Base-by-base conservation (phyloP, 2,888 invertebrate species). In the Cataglyphis cursor region DNA sequence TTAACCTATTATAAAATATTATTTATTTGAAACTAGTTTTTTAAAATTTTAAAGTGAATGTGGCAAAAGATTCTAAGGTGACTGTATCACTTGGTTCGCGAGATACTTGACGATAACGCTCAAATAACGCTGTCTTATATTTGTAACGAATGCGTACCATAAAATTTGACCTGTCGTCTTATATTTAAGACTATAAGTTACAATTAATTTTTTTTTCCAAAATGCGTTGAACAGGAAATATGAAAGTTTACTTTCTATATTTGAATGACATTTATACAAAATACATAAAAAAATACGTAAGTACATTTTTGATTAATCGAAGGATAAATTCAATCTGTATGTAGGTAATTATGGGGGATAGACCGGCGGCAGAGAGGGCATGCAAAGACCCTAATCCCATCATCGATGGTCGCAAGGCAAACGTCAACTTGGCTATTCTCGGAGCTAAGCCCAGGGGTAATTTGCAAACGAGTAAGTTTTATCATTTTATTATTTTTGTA, bases 341-440 rank as follows among this genome's bases (percentile, higher is more conserved):
- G 82, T 96, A 99, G 99, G 99, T 99, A 92, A 99, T 99, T 95
- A 99, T 99, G 99, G 98, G 98, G 81, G 99, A 99, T 95, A 96
- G 98, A 93, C 97, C 97, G 81, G 98, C 99, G 68, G 99, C 99
- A 73, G 99, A 99, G 95, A 96, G 99, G 93, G 99, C 99, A 70
- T 99, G 99, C 95, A 99, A 99, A 95, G 99, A 99, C 94, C 99
- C 99, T 81, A 99, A 99, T 95, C 99, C 99, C 76, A 99, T 99
- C 95, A 99, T 99, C 93, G 99, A 99, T 94, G 99, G 99, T 76
- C 96, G 99, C 94, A 99, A 99, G 96, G 99, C 99, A 86, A 99
- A 99, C 95, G 99, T 99, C 74, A 99, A 99, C 96, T 96, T 99
- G 92, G 99, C 99, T 89, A 99, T 99, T 94, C 96, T 99, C 91